phyloP scores from a whole-genome alignment of 2,113 vertebrate genomes.

The Mionectes macconnelli region DNA sequence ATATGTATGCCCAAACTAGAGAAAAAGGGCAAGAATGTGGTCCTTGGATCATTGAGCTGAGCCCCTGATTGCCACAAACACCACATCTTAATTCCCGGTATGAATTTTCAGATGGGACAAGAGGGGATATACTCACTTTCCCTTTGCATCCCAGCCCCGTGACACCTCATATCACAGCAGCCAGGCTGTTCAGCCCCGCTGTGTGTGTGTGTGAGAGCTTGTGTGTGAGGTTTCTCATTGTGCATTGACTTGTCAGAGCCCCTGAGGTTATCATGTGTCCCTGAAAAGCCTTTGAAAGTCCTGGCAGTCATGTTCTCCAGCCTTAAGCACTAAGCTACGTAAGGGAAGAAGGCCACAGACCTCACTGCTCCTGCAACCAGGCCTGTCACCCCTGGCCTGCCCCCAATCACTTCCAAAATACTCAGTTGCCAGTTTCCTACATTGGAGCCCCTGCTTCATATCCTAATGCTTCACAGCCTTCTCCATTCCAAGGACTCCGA shows the following conservation, averaged over 20 bases:
- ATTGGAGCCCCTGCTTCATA: rapidly evolving
- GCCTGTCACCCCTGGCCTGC: not conserved
- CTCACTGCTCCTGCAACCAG: not conserved
- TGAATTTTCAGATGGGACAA: not conserved
- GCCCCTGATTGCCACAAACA: not conserved
- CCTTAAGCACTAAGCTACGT: not conserved
- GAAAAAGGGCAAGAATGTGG: not conserved
- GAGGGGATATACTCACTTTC: not conserved
- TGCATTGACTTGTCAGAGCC: not conserved
- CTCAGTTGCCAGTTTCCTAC: not conserved
- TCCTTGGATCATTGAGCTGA: not conserved
- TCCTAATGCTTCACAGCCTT: not conserved
- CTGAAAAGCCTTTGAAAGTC: not conserved
- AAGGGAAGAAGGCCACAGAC: not conserved
- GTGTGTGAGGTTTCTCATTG: not conserved
- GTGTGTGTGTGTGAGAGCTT: rapidly evolving
- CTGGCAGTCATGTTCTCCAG: not conserved
- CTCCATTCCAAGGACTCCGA: not conserved
- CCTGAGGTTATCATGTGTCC: not conserved
- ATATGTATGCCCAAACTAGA: not conserved
- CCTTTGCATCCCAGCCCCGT: not conserved
- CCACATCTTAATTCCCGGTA: not conserved
- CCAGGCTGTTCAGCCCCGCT: not conserved
- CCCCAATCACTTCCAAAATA: not conserved
- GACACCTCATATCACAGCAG: rapidly evolving